These are phyloP conservation scores for Cheilosia grossa DNA, from an alignment of 2,888 invertebrate genomes.

Conservation along the genomic window DNA sequence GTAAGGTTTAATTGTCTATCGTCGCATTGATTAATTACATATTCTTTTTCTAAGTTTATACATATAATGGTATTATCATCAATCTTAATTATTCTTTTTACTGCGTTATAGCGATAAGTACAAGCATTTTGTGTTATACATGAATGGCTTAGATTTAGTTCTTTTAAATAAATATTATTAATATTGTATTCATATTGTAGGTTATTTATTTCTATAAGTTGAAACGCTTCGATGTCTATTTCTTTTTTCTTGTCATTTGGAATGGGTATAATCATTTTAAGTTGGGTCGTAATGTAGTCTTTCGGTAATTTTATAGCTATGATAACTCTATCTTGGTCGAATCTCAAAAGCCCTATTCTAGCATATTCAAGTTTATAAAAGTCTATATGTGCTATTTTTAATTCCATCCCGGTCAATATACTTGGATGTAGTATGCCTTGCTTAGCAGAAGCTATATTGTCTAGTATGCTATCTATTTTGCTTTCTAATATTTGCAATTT, in stretches of 20 bases:
- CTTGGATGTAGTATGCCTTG: too few species aligned
- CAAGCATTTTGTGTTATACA: too few species aligned
- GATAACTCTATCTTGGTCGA: too few species aligned
- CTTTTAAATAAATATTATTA: conserved; percentile 10
- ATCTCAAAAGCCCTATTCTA: too few species aligned
- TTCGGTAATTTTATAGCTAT: neutral
- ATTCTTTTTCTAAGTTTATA: conserved; percentile 13
- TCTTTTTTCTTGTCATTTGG: conserved; percentile 11
- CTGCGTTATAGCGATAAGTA: too few species aligned
- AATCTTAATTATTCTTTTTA: too few species aligned
- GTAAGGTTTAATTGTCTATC: conserved; percentile 14
- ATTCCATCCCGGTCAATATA: too few species aligned
- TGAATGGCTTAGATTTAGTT: neutral
- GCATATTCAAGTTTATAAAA: too few species aligned
- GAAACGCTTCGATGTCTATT: neutral
- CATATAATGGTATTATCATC: neutral
- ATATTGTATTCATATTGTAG: conserved; percentile 5
- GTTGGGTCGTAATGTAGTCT: conserved; percentile 2
- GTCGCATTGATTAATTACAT: neutral
- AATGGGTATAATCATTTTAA: neutral
- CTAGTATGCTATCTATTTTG: too few species aligned
- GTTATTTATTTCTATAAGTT: conserved; percentile 5
- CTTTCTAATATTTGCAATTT: too few species aligned
- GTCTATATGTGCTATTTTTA: too few species aligned
- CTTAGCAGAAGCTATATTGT: too few species aligned